These are phyloP conservation scores for Pentamera pediparva DNA, from an alignment of 53 echinoderm and acorn worm species.

Conservation along the genomic window DNA sequence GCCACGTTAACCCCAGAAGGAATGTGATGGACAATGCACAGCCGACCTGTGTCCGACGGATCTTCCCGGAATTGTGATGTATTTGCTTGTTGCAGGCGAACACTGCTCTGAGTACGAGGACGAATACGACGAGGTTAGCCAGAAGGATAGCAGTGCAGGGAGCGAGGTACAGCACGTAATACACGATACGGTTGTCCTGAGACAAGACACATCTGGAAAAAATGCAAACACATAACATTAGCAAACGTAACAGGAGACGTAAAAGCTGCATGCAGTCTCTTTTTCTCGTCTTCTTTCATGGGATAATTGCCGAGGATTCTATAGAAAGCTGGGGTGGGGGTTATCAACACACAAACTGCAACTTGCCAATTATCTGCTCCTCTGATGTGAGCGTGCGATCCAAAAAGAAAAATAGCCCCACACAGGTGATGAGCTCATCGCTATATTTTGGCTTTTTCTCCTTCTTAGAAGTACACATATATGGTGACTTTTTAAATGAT, in stretches of 20 bases:
- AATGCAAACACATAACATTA: background rate
- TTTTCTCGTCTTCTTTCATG: too few relatives aligned
- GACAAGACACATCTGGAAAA: slow-evolving; percentile 60
- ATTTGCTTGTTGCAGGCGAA: slow-evolving; percentile 57
- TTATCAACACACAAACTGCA: too few relatives aligned
- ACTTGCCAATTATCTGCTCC: too few relatives aligned
- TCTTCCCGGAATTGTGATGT: slow-evolving; percentile 28
- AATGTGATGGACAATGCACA: slow-evolving; percentile 84
- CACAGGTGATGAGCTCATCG: too few relatives aligned
- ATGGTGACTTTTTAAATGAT: too few relatives aligned
- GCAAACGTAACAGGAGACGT: background rate
- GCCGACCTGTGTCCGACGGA: slow-evolving; percentile 80
- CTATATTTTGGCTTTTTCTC: too few relatives aligned
- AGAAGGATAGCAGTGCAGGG: slow-evolving; percentile 65
- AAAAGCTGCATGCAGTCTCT: too few relatives aligned
- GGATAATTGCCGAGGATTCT: too few relatives aligned
- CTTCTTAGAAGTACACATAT: too few relatives aligned
- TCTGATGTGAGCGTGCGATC: too few relatives aligned
- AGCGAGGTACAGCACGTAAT: slow-evolving; percentile 68
- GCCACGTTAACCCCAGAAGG: slow-evolving; percentile 79
- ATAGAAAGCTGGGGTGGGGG: too few relatives aligned
- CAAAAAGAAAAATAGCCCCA: too few relatives aligned
- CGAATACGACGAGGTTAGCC: slow-evolving; percentile 70
- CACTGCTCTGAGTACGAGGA: slow-evolving; percentile 62
- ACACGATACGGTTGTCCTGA: slow-evolving; percentile 43